phyloP scores from a whole-genome alignment of 1,140 invertebrate genomes.

The Chironomus tepperi region DNA sequence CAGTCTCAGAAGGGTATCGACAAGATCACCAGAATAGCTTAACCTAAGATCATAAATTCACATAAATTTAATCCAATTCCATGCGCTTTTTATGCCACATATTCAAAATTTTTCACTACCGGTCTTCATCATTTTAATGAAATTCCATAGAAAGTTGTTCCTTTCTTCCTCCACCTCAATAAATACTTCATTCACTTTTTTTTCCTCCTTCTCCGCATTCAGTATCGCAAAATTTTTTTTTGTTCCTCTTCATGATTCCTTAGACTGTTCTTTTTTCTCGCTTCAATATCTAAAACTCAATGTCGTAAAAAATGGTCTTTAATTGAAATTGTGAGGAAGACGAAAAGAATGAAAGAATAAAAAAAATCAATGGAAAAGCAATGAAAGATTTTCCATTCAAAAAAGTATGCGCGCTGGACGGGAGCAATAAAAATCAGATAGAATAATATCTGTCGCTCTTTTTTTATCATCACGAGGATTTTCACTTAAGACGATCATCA shows the following conservation, averaged over 20 bases:
- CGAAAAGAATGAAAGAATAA: no score
- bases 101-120: no score
- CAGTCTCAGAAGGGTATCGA: no score
- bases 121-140: no score
- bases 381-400: constrained; percentile 8
- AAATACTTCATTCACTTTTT: background rate
- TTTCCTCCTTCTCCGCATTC: background rate
- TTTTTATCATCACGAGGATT: background rate
- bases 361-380: constrained; percentile 7
- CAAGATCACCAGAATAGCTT: no score
- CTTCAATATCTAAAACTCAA: background rate
- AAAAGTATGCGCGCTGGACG: constrained; percentile 11
- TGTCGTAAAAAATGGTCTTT: constrained; percentile 13
- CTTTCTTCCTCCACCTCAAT: background rate
- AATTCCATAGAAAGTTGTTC: background rate
- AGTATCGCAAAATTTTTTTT: background rate
- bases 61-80: no score
- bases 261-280: background rate
- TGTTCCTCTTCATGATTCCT: background rate
- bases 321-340: constrained; percentile 1
- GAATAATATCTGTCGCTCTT: background rate
- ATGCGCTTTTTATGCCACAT: no score
- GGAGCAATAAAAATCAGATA: background rate
- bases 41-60: no score
- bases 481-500: constrained; percentile 1